Percentiles rank a stretch among this genome's conserved stretches.
These are phyloP conservation scores for Xiphophorus couchianus DNA, from an alignment of 2,113 vertebrate species.

Conservation along the genomic window DNA sequence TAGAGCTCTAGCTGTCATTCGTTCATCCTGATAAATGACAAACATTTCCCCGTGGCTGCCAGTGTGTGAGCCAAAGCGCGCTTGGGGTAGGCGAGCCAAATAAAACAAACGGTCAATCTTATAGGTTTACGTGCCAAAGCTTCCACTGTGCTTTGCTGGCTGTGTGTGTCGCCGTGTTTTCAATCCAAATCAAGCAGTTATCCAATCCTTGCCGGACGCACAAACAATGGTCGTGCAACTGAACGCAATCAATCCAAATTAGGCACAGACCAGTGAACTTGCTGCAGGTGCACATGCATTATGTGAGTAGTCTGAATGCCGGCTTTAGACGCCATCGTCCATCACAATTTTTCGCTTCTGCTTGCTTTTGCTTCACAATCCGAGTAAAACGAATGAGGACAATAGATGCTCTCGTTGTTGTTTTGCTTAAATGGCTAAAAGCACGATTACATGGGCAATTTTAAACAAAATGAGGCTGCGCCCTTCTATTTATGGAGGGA, in stretches of 20 bases:
- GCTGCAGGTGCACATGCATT: slow-evolving; percentile 48
- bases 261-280: slow-evolving; percentile 24
- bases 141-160: slow-evolving; percentile 7
- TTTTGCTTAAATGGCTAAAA: slow-evolving; percentile 53
- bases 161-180: slow-evolving; percentile 10
- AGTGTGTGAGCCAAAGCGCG: slow-evolving; percentile 38
- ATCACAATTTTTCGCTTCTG: slow-evolving; percentile 8
- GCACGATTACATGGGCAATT: slow-evolving; percentile 37
- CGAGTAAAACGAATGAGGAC: slow-evolving; percentile 51
- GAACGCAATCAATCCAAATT: slow-evolving; percentile 52
- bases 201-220: slow-evolving; percentile 19
- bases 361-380: not conserved
- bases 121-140: not conserved
- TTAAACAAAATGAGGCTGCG: slow-evolving; percentile 13
- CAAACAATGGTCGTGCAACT: slow-evolving; percentile 22
- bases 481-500: not conserved
- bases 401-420: slow-evolving; percentile 46
- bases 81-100: slow-evolving; percentile 38
- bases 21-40: slow-evolving; percentile 65
- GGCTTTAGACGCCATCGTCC: slow-evolving; percentile 5
- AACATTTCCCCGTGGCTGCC: slow-evolving; percentile 28
- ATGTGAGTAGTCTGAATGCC: not conserved
- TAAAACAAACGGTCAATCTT: slow-evolving; percentile 50
- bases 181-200: slow-evolving; percentile 46
- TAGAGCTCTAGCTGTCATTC: slow-evolving; percentile 62